A percentile compares a stretch with the other conserved stretches of the same genome.
phyloP scores from a whole-genome alignment of 1,140 invertebrate genomes.

The Drosophila biarmipes region DNA sequence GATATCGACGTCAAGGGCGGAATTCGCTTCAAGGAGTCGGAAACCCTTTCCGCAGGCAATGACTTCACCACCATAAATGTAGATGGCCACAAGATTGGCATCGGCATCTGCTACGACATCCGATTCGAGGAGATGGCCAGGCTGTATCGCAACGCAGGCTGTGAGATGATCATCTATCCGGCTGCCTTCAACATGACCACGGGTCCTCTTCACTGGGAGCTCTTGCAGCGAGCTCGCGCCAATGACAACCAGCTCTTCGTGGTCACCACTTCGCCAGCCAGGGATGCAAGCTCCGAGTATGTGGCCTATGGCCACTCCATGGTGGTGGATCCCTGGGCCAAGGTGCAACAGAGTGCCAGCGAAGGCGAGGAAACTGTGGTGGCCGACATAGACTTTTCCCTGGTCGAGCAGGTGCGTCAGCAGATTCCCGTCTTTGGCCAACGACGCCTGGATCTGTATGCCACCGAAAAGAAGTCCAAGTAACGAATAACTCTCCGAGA shows the following conservation, averaged over 20 bases:
- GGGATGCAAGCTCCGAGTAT: constrained; percentile 90
- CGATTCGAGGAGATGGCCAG: constrained; percentile 95
- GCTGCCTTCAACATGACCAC: constrained; percentile 98
- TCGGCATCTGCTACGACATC: constrained; percentile 98
- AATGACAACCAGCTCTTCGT: constrained; percentile 94
- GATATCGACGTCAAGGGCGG: constrained; percentile 97
- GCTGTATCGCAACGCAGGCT: constrained; percentile 92
- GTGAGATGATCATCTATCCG: constrained; percentile 94
- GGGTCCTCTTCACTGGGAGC: constrained; percentile 96
- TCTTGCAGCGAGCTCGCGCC: constrained; percentile 92
- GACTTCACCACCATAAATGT: constrained; percentile 91
- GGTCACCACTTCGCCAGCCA: constrained; percentile 91
- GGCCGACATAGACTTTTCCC: constrained; percentile 91
- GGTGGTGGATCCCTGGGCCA: constrained; percentile 94
- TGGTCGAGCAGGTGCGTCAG: constrained; percentile 90
- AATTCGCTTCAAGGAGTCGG: constrained; percentile 97
- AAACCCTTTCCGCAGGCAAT: constrained; percentile 91
- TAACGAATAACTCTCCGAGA: constrained; percentile 3
- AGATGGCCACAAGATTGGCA: constrained; percentile 91
- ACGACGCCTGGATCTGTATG: constrained; percentile 92
- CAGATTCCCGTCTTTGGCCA: constrained; percentile 93
- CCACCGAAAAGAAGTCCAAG: constrained; percentile 85
- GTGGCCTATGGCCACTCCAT: constrained; percentile 95
- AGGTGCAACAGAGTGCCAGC: constrained; percentile 89
- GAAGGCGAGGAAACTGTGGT: constrained; percentile 90